Evolutionary conservation across 2,797 vertebrate species (phyloP), one percentile per base, ranked within the genome.

Genomic region (Melanotaenia pygmaea): DNA sequence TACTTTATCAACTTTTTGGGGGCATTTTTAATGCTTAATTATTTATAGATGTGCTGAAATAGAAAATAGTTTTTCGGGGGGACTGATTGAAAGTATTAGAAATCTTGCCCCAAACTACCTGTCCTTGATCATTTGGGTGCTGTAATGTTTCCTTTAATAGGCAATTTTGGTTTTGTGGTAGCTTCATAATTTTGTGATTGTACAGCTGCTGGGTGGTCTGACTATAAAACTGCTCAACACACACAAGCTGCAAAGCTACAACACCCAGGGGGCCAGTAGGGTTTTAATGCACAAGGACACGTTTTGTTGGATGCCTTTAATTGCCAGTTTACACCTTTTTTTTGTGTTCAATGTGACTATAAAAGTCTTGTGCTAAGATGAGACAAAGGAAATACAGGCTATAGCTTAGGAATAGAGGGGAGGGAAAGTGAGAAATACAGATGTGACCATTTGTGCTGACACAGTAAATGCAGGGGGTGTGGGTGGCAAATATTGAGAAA

Each of bases 151-250:
- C 13, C 24, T 75, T 86, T 82, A 77, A 78, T 64, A 72, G 77
- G 67, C 72, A 81, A 66, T 83, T 77, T 70, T 63, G 26, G 62
- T 22, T 22, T 12, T 61, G 20, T 69, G 66, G 72, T 77, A 72
- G 74, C 77, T 35, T 79, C 64, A 72, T 83, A 76, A 83, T 79
- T 64, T 77, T 54, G 38, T 28, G 38, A 78, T 82, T 76, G 77
- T 83, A 84, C 74, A 59, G 85, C 59, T 82, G 78, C 72, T 8
- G 8, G n/a, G 79, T 58, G 68, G 82, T 64, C 38, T 40, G 20
- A 61, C 77, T 75, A 72, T 88, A 83, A 88, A 89, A 74, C 35
- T 63, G 60, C 47, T 13, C 11, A 76, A 68, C 60, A 47, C 65
- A 32, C 62, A 51, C 26, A 43, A 57, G 57, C 73, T 70, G 59